Evolutionary conservation across 2,797 vertebrate species (phyloP), one percentile per base, ranked within the genome.

Genomic region (Tachyglossus aculeatus): DNA sequence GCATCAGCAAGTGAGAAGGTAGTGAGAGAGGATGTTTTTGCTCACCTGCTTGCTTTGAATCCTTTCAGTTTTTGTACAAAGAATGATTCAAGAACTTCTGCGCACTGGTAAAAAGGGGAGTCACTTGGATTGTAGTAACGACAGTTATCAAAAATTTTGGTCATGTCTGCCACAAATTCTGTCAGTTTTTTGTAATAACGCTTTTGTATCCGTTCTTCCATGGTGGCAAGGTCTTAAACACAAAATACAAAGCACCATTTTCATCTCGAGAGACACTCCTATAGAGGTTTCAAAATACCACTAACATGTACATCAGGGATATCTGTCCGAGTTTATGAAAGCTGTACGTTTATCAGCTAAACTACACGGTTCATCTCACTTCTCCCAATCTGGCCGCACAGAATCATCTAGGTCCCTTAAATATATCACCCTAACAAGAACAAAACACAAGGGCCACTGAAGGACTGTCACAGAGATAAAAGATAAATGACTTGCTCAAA

Each of bases 61-160:
- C 95, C 95, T 95, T 99, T 99, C 82, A 99, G 93, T 82, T 98
- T 99, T 95, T 99, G 97, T 90, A 99, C 97, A 89, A 99, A 99
- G 94, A 97, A 99, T 65, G 93, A 97, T 88, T 99, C 97, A 24
- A 99, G 95, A 87, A 98, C 94, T 90, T 99, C 97, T 67, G 97
- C 97, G 86, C 96, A 97, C 86, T 98, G 96, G 91, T 97, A 98
- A 83, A 99, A 99, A 82, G 96, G 94, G 68, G 97, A 98, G 89
- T 99, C 97, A 47, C 96, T 97, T 71, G 97, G 96, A 91, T 99
- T 99, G 94, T 99, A 99, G 90, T 99, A 99, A 89, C 97, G 97
- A 91, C 97, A 99, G 91, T 99, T 99, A 93, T 99, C 97, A 81
- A 99, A 99, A 92, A 99, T 97, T 96, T 97, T 97, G 96, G 97